Conservation (phyloP, 2,113 vertebrate species). For the Hippotragus niger region DNA sequence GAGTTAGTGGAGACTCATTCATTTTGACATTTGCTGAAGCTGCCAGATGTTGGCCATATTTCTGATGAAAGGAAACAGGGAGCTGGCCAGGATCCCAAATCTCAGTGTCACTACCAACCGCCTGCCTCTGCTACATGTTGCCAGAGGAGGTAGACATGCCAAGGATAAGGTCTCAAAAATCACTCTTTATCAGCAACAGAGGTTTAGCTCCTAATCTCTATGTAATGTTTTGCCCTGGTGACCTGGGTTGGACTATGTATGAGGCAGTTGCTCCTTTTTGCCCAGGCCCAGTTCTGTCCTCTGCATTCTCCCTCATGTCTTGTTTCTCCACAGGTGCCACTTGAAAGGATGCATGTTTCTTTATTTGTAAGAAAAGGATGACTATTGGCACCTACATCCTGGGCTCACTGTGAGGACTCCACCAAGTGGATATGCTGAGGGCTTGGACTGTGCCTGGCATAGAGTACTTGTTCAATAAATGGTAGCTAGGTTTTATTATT, state of each 20-base stretch:
- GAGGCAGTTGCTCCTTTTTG: not conserved
- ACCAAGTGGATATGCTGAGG: not conserved
- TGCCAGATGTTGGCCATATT: slow-evolving; percentile 39
- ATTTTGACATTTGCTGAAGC: slow-evolving; percentile 17
- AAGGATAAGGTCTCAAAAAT: not conserved
- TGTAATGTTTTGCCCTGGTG: not conserved
- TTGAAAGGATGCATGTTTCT: not conserved
- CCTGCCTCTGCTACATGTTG: not conserved
- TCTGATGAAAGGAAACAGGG: slow-evolving; percentile 21
- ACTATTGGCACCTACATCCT: not conserved
- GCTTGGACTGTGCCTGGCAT: not conserved
- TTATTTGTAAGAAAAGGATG: not conserved
- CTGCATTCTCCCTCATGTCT: not conserved
- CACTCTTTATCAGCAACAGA: not conserved
- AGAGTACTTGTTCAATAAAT: not conserved
- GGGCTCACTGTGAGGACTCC: not conserved
- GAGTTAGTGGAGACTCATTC: slow-evolving; percentile 18
- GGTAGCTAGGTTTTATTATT: slow-evolving; percentile 10
- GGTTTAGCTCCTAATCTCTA: not conserved
- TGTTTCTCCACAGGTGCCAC: not conserved
- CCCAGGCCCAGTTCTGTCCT: not conserved
- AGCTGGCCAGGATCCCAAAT: not conserved
- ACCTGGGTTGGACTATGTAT: not conserved
- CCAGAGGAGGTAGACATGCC: not conserved
- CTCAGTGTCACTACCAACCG: not conserved